phyloP scores from a whole-genome alignment of 2,113 vertebrate genomes.

The Thoracochromis brauschi region DNA sequence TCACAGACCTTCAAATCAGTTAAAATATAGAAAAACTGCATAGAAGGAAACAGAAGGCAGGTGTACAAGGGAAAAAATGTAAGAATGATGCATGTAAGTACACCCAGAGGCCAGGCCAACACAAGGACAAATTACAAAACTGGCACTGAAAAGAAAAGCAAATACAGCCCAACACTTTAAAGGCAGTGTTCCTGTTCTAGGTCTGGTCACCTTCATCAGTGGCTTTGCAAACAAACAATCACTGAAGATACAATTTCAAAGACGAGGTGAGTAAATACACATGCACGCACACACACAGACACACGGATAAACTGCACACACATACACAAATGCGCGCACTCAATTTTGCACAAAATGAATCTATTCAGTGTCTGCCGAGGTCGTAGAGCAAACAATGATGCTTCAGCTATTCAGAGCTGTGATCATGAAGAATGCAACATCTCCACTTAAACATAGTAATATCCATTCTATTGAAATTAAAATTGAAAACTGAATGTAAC shows the following conservation, averaged over 20 bases:
- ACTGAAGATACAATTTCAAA: not conserved
- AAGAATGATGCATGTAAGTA: not conserved
- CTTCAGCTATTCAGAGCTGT: slow-evolving; percentile 1
- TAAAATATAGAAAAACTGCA: not conserved
- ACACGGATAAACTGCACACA: not conserved
- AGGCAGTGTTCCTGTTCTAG: not conserved
- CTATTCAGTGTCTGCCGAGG: not conserved
- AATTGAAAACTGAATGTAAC: not conserved
- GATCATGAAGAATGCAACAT: not conserved
- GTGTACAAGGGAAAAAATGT: not conserved
- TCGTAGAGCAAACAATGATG: not conserved
- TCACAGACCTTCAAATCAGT: not conserved
- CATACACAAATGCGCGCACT: not conserved
- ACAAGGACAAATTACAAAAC: slow-evolving; percentile 22
- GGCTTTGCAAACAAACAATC: not conserved
- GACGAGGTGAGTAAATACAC: not conserved
- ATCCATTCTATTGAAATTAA: not conserved
- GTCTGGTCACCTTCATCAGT: not conserved
- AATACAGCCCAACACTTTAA: not conserved
- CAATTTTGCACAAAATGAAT: not conserved
- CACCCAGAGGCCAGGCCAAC: not conserved
- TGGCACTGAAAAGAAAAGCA: not conserved
- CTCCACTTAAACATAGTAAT: not conserved
- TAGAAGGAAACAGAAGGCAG: not conserved
- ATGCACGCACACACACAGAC: not conserved